Conservation (phyloP, 2,113 vertebrate species). For the Nipponia nippon region DNA sequence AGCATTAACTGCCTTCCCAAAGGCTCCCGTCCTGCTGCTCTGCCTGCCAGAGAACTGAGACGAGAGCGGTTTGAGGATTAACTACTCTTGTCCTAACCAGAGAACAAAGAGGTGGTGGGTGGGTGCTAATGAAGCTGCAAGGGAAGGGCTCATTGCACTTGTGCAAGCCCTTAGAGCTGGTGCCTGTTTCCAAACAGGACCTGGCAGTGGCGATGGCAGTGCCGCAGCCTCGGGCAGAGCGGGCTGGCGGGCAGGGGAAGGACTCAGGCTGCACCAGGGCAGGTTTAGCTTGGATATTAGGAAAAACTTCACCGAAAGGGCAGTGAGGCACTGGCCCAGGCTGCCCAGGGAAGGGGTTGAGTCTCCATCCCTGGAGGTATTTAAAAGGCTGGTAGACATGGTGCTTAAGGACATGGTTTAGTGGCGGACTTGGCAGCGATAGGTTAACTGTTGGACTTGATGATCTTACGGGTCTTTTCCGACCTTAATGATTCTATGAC, state of each 20-base stretch:
- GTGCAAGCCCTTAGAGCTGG: background rate
- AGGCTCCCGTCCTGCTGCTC: background rate
- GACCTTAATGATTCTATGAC: no score
- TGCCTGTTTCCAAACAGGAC: fast-evolving
- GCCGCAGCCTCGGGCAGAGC: background rate
- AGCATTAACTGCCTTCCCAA: background rate
- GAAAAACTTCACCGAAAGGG: no score
- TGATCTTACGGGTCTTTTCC: no score
- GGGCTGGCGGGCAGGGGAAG: fast-evolving
- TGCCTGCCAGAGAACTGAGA: background rate
- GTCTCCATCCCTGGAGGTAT: no score
- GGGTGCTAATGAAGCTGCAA: fast-evolving
- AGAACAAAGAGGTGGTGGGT: background rate
- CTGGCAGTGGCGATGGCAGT: fast-evolving
- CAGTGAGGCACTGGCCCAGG: no score
- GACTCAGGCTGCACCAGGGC: background rate
- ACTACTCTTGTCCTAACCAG: background rate
- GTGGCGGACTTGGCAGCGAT: no score
- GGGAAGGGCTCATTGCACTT: fast-evolving
- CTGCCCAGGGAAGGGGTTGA: no score
- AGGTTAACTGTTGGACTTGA: no score
- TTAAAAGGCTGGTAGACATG: no score
- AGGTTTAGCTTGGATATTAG: no score
- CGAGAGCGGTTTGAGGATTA: background rate
- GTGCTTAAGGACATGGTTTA: no score